phyloP scores from a whole-genome alignment of 2,113 vertebrate genomes.

The Varanus salvator region DNA sequence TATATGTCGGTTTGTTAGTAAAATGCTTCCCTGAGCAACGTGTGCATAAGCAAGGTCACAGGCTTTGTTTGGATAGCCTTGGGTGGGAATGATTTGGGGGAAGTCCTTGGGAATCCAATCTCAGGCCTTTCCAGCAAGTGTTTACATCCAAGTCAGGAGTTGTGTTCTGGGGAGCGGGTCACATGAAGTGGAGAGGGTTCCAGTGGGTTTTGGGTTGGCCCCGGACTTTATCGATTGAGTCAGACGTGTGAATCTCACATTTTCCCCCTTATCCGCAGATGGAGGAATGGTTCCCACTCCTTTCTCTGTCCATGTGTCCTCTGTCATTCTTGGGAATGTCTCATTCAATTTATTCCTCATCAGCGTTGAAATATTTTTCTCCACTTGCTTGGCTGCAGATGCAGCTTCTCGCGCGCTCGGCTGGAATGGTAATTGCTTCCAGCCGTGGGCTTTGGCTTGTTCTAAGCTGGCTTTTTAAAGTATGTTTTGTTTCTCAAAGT shows the following conservation, averaged over 20 bases:
- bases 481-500: neutral
- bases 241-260: too few relatives aligned
- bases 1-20: neutral
- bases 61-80: neutral
- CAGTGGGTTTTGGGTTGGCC: neutral
- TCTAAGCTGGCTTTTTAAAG: neutral
- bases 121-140: neutral
- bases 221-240: neutral
- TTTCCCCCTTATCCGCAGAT: conserved; percentile 39
- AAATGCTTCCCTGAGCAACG: neutral
- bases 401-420: conserved; percentile 2
- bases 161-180: neutral
- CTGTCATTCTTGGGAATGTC: conserved; percentile 30
- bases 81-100: neutral
- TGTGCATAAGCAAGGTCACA: neutral
- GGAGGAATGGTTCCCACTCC: conserved; percentile 44
- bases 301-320: conserved; percentile 28
- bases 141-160: neutral
- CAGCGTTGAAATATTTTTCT: conserved; percentile 18
- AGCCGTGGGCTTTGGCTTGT: neutral
- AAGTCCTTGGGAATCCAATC: neutral
- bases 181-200: neutral
- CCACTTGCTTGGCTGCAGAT: conserved; percentile 26
- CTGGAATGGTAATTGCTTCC: conserved; percentile 39
- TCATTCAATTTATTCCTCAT: conserved; percentile 32